These are phyloP conservation scores for Lathronympha strigana DNA, from an alignment of 2,888 invertebrate genomes.

Conservation along the genomic window DNA sequence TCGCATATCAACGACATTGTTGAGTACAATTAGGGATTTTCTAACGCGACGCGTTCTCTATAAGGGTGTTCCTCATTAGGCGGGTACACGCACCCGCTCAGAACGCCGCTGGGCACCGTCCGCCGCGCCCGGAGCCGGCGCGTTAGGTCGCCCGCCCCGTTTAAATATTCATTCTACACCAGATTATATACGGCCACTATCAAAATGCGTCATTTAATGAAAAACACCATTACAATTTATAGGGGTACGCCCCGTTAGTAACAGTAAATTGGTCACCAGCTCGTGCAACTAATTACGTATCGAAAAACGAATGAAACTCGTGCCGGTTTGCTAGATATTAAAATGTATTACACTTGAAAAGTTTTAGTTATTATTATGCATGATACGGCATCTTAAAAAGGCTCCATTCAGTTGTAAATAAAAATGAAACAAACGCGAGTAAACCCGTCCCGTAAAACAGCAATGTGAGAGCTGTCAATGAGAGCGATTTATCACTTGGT, in stretches of 20 bases:
- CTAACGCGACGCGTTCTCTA: slow-evolving; percentile 68
- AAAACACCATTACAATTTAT: slow-evolving; percentile 64
- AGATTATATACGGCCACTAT: slow-evolving; percentile 69
- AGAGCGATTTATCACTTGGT: slow-evolving; percentile 73
- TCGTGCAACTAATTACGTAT: slow-evolving; percentile 60
- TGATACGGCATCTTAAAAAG: slow-evolving; percentile 61
- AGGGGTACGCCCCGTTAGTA: slow-evolving; percentile 54
- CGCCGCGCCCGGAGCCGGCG: slow-evolving; percentile 36
- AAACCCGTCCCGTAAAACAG: slow-evolving; percentile 62
- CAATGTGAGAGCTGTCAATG: slow-evolving; percentile 68
- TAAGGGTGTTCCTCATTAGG: slow-evolving; percentile 75
- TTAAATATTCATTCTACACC: slow-evolving; percentile 74
- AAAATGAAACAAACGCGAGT: slow-evolving; percentile 66
- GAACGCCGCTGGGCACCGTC: slow-evolving; percentile 44
- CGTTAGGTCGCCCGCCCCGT: slow-evolving; percentile 56
- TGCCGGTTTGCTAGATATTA: slow-evolving; percentile 51
- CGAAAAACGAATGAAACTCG: slow-evolving; percentile 48
- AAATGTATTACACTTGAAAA: slow-evolving; percentile 57
- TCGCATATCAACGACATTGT: slow-evolving; percentile 73
- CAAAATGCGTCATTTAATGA: slow-evolving; percentile 42
- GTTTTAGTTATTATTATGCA: slow-evolving; percentile 67
- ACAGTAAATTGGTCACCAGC: slow-evolving; percentile 66
- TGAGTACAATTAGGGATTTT: slow-evolving; percentile 75
- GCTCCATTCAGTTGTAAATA: slow-evolving; percentile 71
- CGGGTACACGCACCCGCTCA: slow-evolving; percentile 62